Evolutionary conservation across 2,797 vertebrate genomes (phyloP), one percentile per base, ranked within the genome.

Genomic region (Nannoperca obscura): DNA sequence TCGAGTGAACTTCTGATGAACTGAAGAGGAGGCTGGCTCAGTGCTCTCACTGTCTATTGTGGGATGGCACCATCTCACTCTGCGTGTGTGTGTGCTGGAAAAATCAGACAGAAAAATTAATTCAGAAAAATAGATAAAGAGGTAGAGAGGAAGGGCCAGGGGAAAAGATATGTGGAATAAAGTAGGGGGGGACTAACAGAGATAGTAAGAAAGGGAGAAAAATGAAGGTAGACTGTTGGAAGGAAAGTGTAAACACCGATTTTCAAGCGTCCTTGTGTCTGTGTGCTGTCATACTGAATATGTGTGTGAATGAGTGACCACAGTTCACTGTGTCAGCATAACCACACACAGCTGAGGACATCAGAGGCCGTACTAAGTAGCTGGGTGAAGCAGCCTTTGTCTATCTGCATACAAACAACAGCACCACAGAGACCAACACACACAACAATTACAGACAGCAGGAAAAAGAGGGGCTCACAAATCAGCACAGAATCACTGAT

Each of bases 1-100:
- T 71, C 14, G 71, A 81, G 76, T 94, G 93, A 95, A 94, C 93
- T 86, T 86, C 61, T 30, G 54, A 79, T 94, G 94, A 95, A 95
- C 93, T 81, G 84, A 87, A 74, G 84, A 87, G 84, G 89, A 82
- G 80, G 83, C 73, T 85, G 84, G 80, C 79, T 83, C 72, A 5
- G 44, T 73, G 78, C 79, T 88, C 83, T 76, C 55, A 5, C 74
- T 77, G 74, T 89, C 86, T 90, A 36, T 52, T 84, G 83, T 76
- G 68, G 84, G 71, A 55, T 64, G 24, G 69, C 82, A 81, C 68
- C 81, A 59, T 78, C 62, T 86, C 80, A 42, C 71, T 77, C 80
- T 55, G 81, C 30, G 66, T 59, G 81, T 57, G 65, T 34, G 67
- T 54, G 81, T 55, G 69, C 79, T 46, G 62, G 75, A 80, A 80